Evolutionary conservation across 2,888 invertebrate genomes (phyloP).

Genomic region (Eristalis arbustorum): DNA sequence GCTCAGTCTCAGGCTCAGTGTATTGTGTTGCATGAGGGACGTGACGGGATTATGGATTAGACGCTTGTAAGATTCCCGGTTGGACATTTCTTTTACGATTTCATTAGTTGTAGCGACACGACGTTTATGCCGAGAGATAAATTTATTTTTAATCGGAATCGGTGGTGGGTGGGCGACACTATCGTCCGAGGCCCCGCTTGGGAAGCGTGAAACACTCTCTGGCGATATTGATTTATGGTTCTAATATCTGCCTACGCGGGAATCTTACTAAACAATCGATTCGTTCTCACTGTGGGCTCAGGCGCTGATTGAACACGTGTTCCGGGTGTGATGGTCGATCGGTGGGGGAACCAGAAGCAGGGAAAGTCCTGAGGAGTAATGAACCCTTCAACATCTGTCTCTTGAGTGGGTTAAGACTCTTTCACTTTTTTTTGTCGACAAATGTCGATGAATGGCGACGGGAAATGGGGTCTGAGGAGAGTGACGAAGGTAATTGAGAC

Average conservation of each 20-base stretch:
- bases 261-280: neutral
- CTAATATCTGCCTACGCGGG: conserved; percentile 23
- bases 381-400: neutral
- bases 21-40: conserved; percentile 39
- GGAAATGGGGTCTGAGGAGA: neutral
- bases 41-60: conserved; percentile 60
- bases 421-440: neutral
- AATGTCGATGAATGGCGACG: neutral
- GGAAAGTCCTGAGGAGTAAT: neutral
- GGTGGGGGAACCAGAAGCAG: neutral
- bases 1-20: neutral
- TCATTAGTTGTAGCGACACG: conserved; percentile 53
- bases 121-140: conserved; percentile 49
- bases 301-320: conserved; percentile 7
- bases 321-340: neutral
- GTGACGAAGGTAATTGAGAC: neutral
- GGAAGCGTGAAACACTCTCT: neutral
- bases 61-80: conserved; percentile 20
- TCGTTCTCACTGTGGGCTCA: neutral
- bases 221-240: conserved; percentile 34
- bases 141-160: conserved; percentile 60
- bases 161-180: conserved; percentile 46
- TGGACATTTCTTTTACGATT: conserved; percentile 35
- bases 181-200: neutral
- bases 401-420: neutral